Evolutionary conservation across 2,797 vertebrate genomes (phyloP).

Genomic region (Ctenosaura bakeri): DNA sequence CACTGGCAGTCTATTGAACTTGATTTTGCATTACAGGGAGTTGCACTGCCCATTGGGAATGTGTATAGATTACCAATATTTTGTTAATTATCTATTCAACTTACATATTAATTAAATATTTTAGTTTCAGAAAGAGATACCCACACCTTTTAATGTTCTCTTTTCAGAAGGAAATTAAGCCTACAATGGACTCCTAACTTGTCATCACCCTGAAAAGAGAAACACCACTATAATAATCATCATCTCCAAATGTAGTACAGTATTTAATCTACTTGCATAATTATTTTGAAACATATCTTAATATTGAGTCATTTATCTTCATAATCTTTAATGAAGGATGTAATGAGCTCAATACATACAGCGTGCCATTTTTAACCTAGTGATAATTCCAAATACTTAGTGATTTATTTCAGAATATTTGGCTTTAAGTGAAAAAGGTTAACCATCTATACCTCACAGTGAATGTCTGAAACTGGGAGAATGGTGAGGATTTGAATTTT

Average conservation of each 20-base stretch:
- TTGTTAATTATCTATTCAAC: not conserved
- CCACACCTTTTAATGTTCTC: not conserved
- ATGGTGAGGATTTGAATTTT: not conserved
- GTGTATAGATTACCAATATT: not conserved
- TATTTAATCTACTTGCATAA: slow-evolving; percentile 59
- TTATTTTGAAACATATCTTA: slow-evolving; percentile 70
- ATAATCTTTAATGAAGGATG: slow-evolving; percentile 71
- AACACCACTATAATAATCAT: slow-evolving; percentile 14
- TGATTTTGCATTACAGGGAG: not conserved
- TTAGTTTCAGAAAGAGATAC: slow-evolving; percentile 20
- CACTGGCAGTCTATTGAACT: not conserved
- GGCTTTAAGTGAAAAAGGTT: not conserved
- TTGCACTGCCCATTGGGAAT: not conserved
- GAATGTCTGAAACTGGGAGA: too few species aligned
- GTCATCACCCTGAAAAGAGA: slow-evolving; percentile 47
- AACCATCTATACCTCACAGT: not conserved
- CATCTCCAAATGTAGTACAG: slow-evolving; percentile 57
- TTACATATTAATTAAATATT: not conserved
- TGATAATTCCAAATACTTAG: slow-evolving; percentile 25
- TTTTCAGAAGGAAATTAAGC: slow-evolving; percentile 32
- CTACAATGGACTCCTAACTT: slow-evolving; percentile 18
- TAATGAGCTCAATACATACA: slow-evolving; percentile 61
- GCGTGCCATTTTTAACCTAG: slow-evolving; percentile 15
- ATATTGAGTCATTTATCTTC: slow-evolving; percentile 68
- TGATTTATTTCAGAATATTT: slow-evolving; percentile 30